Evolutionary conservation across 2,888 invertebrate genomes (phyloP), one percentile per base, ranked within the genome.

Genomic region (Standfussiana lucernea): DNA sequence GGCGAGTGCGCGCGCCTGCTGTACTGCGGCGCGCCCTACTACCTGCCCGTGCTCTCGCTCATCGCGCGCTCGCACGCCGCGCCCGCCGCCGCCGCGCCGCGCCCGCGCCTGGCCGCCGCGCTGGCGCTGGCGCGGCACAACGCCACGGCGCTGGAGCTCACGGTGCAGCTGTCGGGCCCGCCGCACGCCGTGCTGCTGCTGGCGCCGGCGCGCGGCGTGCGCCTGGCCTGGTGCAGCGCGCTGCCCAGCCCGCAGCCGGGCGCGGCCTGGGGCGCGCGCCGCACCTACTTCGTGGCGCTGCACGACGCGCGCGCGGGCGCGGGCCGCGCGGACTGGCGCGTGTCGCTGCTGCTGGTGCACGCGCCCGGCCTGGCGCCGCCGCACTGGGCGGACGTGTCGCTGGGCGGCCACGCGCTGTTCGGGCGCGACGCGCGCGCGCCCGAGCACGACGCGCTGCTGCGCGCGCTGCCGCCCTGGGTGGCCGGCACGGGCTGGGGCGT

Each of bases 21-120:
- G 86, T 98, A 98, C 95, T 98, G 98, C 95, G 98, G 98, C 77
- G 96, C 98, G 94, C 98, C 98, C 24, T 98, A 98, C 95, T 97
- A 97, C 91, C 97, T 98, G 93, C 98, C 98, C 56, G 98, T 98
- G 86, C 96, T 97, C 79, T 96, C 97, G 71, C 97, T 98, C 89
- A 95, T 66, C 11, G 18, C 28, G 50, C 67, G 66, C 78, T 67
- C 61, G 74, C 73, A 66, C 32, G 40, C 18, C 7, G 11, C n/a
- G 59, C 73, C 53, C 21, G 66, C 82, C n/a, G n/a, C 78, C 67
- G 64, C 75, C 73, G 65, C 32, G 40, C 18, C 7, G 11, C n/a
- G 59, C 73, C 53, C 21, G 66, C 82, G 53, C 50, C 64, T 66
- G 65, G 0, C 0, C 1, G n/a, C 59, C 45, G 5, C 6, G 80